Conservation (phyloP, 2,888 invertebrate species). For the Pycnomerus fuliginosus region DNA sequence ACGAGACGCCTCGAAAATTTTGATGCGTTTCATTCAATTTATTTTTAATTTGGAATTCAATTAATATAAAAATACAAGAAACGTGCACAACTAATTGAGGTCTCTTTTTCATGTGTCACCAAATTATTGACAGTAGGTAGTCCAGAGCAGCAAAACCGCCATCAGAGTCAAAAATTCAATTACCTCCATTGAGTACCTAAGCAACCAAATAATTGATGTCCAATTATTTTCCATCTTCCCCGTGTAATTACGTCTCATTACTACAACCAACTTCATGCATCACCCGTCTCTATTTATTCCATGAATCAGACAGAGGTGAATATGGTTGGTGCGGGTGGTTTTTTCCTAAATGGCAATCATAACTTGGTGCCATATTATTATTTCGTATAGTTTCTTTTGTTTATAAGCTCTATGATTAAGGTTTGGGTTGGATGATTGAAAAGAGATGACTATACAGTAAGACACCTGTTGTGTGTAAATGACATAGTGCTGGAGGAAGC, state of each 20-base stretch:
- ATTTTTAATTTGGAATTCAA: slow-evolving; percentile 29
- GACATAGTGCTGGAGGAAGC: slow-evolving; percentile 50
- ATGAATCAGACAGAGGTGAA: slow-evolving; percentile 7
- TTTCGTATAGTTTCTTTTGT: slow-evolving; percentile 1
- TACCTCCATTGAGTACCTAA: slow-evolving; percentile 43
- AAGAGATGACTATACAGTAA: no score
- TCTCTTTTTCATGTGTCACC: no score
- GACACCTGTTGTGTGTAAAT: slow-evolving; percentile 51
- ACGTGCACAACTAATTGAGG: no score
- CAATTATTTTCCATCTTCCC: slow-evolving; percentile 37
- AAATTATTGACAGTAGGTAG: no score
- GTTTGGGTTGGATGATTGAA: no score
- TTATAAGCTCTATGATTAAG: slow-evolving; percentile 19
- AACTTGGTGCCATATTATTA: slow-evolving; percentile 13
- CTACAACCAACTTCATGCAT: slow-evolving; percentile 13
- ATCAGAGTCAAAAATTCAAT: no score
- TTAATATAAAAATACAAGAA: background rate
- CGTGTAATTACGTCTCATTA: slow-evolving; percentile 33
- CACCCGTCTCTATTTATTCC: slow-evolving; percentile 15
- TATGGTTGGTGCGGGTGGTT: slow-evolving; percentile 20
- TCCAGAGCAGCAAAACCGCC: no score
- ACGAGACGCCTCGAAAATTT: slow-evolving; percentile 26
- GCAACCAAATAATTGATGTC: slow-evolving; percentile 44
- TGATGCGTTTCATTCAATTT: slow-evolving; percentile 31
- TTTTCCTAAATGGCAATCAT: slow-evolving; percentile 10